These are phyloP conservation scores for Chrysolina americana DNA, from an alignment of 2,888 invertebrate genomes.

Conservation along the genomic window DNA sequence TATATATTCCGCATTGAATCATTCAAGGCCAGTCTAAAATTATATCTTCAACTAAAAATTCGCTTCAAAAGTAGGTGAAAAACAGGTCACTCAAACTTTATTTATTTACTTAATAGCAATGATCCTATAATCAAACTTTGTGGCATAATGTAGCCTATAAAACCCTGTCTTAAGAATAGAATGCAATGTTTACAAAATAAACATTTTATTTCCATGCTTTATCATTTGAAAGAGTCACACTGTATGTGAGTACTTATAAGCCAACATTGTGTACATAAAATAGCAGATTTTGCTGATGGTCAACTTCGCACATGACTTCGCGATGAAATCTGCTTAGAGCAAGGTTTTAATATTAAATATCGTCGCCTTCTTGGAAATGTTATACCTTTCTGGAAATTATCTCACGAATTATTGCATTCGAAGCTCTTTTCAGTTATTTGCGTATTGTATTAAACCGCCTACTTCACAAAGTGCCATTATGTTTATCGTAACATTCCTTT, in stretches of 20 bases:
- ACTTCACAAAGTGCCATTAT: conserved; percentile 20
- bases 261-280: conserved; percentile 3
- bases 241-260: neutral
- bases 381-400: conserved; percentile 26
- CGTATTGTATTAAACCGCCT: conserved; percentile 17
- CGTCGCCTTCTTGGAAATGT: conserved; percentile 25
- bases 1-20: too few species aligned
- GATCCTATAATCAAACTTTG: too few species aligned
- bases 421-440: conserved; percentile 20
- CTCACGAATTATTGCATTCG: conserved; percentile 26
- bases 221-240: neutral
- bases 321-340: conserved; percentile 29
- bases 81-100: too few species aligned
- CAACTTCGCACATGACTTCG: conserved; percentile 17
- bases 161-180: too few species aligned
- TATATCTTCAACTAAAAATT: too few species aligned
- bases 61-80: too few species aligned
- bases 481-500: conserved; percentile 15
- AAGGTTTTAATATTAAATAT: conserved; percentile 26
- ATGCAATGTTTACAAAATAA: too few species aligned
- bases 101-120: too few species aligned
- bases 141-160: too few species aligned
- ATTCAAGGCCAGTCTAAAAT: too few species aligned
- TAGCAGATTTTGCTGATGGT: conserved; percentile 25
- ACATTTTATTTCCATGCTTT: too few species aligned